Percentiles rank a stretch among this genome's conserved stretches.
Evolutionary conservation across 2,888 invertebrate genomes (phyloP).

Genomic region (Empis stercorea): DNA sequence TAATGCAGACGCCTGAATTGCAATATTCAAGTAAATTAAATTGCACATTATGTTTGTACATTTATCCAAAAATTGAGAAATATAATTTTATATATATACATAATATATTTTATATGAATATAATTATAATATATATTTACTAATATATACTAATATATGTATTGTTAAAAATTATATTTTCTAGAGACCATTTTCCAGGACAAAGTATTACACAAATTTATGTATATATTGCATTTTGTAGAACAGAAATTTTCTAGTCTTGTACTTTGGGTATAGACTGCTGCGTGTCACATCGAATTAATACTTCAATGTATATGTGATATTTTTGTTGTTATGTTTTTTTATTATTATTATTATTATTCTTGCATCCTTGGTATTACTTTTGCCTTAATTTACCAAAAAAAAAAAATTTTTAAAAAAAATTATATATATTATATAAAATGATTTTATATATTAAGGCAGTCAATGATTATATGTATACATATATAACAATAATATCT

Average conservation of each 20-base stretch:
- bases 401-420: no score
- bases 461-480: no score
- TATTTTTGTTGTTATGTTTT: no score
- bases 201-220: not conserved
- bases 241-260: not conserved
- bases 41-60: conserved; percentile 18
- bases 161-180: no score
- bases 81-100: not conserved
- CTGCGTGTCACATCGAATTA: not conserved
- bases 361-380: no score
- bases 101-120: not conserved
- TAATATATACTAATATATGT: not conserved
- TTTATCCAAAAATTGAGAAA: not conserved
- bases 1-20: conserved; percentile 23
- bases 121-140: not conserved
- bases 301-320: not conserved
- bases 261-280: not conserved
- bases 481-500: no score
- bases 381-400: no score
- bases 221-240: no score
- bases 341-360: no score
- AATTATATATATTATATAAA: no score
- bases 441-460: no score
- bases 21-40: conserved; percentile 20
- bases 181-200: not conserved